Percentiles rank a stretch among this genome's conserved stretches.
These are phyloP conservation scores for chimpanzee (Pan troglodytes) DNA, from an alignment of 2,113 vertebrate genomes.

Conservation along the genomic window NHGRI_mPanTro3-v2.1_pri NC_086015.1:121967501-121968000, in stretches of 20 bases:
- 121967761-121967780: neutral
- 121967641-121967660: neutral
- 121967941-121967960: neutral
- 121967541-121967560: neutral
- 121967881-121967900: neutral
- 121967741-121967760: neutral
- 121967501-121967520: neutral
- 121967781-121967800: neutral
- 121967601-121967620: too few species aligned
- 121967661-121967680: neutral
- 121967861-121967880: neutral
- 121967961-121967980: neutral
- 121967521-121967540: neutral
- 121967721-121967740: neutral
- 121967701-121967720: neutral
- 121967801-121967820: neutral
- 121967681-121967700: neutral
- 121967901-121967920: neutral
- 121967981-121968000: neutral
- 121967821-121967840: neutral
- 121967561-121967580: neutral
- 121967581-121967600: neutral
- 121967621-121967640: neutral
- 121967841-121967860: neutral
- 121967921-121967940: neutral